phyloP scores from a whole-genome alignment of 1,140 invertebrate species.

The Colletes latitarsis region DNA sequence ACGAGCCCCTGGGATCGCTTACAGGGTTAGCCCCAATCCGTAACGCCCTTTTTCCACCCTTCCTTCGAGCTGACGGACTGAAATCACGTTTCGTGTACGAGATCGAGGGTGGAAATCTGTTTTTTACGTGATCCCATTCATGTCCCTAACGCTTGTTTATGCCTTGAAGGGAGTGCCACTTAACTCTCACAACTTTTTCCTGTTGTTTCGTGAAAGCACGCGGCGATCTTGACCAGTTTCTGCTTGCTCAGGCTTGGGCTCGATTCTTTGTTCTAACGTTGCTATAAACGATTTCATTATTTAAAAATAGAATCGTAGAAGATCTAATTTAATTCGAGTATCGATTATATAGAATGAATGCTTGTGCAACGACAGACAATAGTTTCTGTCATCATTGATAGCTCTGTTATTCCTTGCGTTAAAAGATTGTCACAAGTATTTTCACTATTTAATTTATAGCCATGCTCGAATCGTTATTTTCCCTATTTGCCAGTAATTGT shows the following conservation, averaged over 20 bases:
- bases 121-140: conserved; percentile 78
- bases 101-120: conserved; percentile 76
- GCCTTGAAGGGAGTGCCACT: conserved; percentile 62
- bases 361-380: too few species aligned
- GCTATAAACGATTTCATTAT: neutral
- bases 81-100: conserved; percentile 70
- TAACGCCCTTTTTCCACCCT: conserved; percentile 62
- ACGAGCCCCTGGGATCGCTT: conserved; percentile 77
- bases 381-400: too few species aligned
- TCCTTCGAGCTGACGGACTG: conserved; percentile 61
- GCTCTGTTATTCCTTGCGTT: too few species aligned
- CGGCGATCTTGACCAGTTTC: neutral
- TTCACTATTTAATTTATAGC: too few species aligned
- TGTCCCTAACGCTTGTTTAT: conserved; percentile 69
- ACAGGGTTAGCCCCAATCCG: conserved; percentile 64
- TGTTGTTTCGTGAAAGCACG: conserved; percentile 7
- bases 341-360: too few species aligned
- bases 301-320: neutral
- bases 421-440: too few species aligned
- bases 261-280: neutral
- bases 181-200: conserved; percentile 34
- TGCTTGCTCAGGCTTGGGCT: neutral
- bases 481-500: neutral
- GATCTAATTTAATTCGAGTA: too few species aligned
- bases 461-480: too few species aligned